These are phyloP conservation scores for Brachionus sp. DNA, from an alignment of 1,140 invertebrate genomes.

Conservation along the genomic window DNA sequence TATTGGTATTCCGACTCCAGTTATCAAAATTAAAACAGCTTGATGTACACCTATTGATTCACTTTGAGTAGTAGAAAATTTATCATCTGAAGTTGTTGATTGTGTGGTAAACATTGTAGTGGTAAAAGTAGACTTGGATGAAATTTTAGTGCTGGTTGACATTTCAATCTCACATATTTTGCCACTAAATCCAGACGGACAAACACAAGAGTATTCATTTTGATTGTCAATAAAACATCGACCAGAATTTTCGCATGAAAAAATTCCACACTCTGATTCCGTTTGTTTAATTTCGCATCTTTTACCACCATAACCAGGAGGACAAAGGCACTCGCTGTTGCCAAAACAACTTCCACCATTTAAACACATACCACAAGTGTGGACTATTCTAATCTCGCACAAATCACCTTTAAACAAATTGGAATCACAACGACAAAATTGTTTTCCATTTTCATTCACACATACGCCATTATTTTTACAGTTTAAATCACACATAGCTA, in stretches of 20 bases:
- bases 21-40: background rate
- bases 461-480: slow-evolving; percentile 36
- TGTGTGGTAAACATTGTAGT: background rate
- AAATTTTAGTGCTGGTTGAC: background rate
- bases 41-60: background rate
- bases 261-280: background rate
- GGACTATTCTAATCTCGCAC: slow-evolving; percentile 31
- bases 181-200: slow-evolving; percentile 1
- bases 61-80: background rate
- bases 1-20: slow-evolving; percentile 17
- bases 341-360: slow-evolving; percentile 39
- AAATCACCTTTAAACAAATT: slow-evolving; percentile 28
- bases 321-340: slow-evolving; percentile 33
- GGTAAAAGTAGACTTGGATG: background rate
- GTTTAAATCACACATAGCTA: slow-evolving; percentile 13
- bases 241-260: slow-evolving; percentile 18
- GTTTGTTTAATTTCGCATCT: slow-evolving; percentile 28
- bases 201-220: slow-evolving; percentile 43
- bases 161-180: background rate
- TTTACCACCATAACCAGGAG: slow-evolving; percentile 25
- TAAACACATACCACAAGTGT: background rate
- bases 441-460: slow-evolving; percentile 33
- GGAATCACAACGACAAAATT: slow-evolving; percentile 14
- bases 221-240: slow-evolving; percentile 44
- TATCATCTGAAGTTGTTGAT: background rate